Percentiles rank a stretch among this genome's conserved stretches.
phyloP scores from a whole-genome alignment of 2,113 vertebrate species.

The Vicugna pacos region DNA sequence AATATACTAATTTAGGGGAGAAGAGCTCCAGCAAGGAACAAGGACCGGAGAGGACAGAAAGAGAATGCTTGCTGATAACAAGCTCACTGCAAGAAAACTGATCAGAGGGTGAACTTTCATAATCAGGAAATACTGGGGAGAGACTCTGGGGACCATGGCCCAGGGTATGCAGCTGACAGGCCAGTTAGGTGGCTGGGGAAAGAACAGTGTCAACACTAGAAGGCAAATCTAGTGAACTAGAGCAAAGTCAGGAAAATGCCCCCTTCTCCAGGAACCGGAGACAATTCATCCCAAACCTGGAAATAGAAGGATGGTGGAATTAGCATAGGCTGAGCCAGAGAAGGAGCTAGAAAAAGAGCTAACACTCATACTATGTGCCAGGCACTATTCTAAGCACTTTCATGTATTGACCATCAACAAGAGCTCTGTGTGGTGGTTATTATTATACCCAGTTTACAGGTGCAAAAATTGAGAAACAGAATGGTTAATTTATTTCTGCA shows the following conservation, averaged over 20 bases:
- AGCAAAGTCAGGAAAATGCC: neutral
- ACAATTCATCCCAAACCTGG: neutral
- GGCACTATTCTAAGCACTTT: neutral
- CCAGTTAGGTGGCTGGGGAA: neutral
- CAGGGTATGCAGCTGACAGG: neutral
- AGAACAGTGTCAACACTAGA: neutral
- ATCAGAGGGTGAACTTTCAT: neutral
- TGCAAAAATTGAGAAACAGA: neutral
- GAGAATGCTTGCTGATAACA: neutral
- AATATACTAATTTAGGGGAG: neutral
- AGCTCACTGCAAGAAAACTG: neutral
- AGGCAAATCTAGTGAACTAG: neutral
- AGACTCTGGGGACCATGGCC: neutral
- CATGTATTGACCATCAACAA: neutral
- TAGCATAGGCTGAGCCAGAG: neutral
- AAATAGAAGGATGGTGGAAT: neutral
- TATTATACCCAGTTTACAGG: neutral
- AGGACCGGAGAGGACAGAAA: neutral
- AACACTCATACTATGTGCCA: neutral
- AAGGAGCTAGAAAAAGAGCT: neutral
- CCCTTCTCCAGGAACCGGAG: neutral
- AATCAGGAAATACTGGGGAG: neutral
- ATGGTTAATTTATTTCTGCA: neutral
- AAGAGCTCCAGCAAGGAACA: neutral
- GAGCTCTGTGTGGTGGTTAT: neutral